phyloP scores from a whole-genome alignment of 2,797 vertebrate species.

The Heterohyrax brucei region DNA sequence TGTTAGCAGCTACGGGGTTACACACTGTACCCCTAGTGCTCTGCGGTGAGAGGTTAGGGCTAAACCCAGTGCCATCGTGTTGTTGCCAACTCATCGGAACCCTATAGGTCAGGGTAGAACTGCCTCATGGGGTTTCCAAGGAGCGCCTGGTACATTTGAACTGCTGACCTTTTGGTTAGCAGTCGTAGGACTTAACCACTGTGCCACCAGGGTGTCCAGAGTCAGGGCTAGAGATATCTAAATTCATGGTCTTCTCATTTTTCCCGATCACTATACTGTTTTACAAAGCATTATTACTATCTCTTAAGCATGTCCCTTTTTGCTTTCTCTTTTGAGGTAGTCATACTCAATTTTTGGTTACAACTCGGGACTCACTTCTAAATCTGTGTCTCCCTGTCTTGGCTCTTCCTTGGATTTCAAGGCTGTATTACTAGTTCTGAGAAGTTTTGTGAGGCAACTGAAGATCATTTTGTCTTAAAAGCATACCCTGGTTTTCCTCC shows the following conservation, averaged over 20 bases:
- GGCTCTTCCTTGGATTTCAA: background rate
- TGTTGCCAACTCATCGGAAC: no score
- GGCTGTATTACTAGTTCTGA: background rate
- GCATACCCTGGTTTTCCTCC: background rate
- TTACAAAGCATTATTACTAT: background rate
- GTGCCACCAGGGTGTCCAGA: background rate
- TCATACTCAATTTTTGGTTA: background rate
- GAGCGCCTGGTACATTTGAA: no score
- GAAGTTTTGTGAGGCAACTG: background rate
- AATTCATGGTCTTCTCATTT: background rate
- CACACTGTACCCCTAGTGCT: no score
- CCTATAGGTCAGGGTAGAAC: no score
- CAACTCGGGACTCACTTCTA: constrained; percentile 4
- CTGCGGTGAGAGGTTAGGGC: no score
- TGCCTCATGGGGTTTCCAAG: no score
- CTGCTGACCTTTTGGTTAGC: background rate
- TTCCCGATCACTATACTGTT: background rate
- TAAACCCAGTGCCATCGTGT: no score
- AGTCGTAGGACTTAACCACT: background rate
- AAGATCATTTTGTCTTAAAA: constrained; percentile 32
- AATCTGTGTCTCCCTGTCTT: background rate
- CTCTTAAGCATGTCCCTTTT: background rate
- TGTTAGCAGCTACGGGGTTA: background rate
- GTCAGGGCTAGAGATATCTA: background rate
- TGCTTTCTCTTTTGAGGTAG: constrained; percentile 45